Conservation (phyloP, 2,797 vertebrate genomes). For the Luscinia megarhynchos region DNA sequence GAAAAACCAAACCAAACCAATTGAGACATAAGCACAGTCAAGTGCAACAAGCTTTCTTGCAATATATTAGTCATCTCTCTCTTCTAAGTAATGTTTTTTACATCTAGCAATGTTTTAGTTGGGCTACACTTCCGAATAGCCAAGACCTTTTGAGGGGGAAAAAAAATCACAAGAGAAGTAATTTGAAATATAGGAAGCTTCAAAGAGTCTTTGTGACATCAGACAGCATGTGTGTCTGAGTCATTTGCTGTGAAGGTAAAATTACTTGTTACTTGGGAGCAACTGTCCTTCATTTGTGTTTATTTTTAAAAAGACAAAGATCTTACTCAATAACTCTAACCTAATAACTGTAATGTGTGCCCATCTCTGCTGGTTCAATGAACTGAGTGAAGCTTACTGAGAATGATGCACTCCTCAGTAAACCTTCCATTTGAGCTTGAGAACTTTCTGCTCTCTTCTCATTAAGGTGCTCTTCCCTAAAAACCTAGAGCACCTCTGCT, state of each 20-base stretch:
- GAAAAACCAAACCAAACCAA: not conserved
- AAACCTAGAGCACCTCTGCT: not conserved
- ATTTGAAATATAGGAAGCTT: not conserved
- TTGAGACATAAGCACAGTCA: fast-evolving
- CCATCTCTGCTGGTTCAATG: not conserved
- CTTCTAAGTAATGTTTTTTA: not conserved
- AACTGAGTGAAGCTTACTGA: not conserved
- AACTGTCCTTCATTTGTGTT: not conserved
- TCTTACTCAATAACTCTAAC: not conserved
- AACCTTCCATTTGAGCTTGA: not conserved
- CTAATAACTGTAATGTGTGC: not conserved
- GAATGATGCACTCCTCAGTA: not conserved
- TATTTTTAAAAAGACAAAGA: not conserved
- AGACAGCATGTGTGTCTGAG: not conserved
- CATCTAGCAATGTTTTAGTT: not conserved
- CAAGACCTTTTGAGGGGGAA: fast-evolving
- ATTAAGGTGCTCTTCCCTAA: not conserved
- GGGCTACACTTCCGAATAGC: not conserved
- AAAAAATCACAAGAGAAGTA: not conserved
- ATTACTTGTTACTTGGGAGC: not conserved
- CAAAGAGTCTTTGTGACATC: not conserved
- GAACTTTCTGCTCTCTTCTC: not conserved
- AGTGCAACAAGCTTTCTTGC: not conserved
- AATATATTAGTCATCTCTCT: not conserved
- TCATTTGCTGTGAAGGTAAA: not conserved